phyloP scores from a whole-genome alignment of 2,888 invertebrate genomes.

The Lasioglossum malachurum region DNA sequence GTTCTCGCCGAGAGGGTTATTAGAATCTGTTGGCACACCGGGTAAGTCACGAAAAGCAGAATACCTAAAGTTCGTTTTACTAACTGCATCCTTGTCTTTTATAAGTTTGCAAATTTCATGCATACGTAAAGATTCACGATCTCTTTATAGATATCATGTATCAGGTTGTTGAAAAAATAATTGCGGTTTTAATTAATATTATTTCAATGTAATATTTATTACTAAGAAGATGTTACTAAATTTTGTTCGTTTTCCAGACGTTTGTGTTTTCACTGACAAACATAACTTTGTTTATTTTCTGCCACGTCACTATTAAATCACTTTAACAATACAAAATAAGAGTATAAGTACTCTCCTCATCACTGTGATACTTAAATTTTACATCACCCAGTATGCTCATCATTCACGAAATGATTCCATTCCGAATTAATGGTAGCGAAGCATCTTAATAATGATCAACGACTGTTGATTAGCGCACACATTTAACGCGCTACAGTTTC shows the following conservation, averaged over 20 bases:
- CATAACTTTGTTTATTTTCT: not conserved
- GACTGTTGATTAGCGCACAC: not conserved
- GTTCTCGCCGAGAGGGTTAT: not conserved
- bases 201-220: not conserved
- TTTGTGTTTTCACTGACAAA: no score
- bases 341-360: not conserved
- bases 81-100: not conserved
- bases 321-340: not conserved
- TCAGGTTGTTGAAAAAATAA: not conserved
- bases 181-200: not conserved
- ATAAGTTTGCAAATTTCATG: not conserved
- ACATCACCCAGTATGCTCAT: not conserved
- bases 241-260: not conserved
- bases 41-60: not conserved
- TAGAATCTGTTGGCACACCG: not conserved
- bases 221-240: not conserved
- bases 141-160: not conserved
- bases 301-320: not conserved
- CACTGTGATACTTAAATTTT: not conserved
- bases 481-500: not conserved
- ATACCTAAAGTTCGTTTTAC: not conserved
- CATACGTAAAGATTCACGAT: not conserved
- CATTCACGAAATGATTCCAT: not conserved
- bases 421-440: not conserved
- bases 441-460: not conserved